Evolutionary conservation across 2,888 invertebrate species (phyloP).

Genomic region (Pterostichus madidus): DNA sequence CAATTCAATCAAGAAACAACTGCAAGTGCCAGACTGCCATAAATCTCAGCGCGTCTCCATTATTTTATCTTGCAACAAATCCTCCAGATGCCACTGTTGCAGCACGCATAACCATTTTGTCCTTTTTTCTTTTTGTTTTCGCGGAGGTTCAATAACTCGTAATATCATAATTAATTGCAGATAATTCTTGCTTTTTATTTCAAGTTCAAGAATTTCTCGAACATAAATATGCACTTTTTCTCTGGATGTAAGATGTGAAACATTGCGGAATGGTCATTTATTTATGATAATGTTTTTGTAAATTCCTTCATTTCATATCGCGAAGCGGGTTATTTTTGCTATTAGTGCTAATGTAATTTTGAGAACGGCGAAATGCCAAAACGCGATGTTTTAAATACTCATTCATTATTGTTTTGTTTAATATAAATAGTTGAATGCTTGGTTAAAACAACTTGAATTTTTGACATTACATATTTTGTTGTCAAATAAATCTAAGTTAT

Average conservation of each 20-base stretch:
- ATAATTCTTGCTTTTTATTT: constrained; percentile 45
- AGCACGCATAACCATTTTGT: background rate
- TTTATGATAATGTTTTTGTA: constrained; percentile 50
- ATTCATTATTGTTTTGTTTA: background rate
- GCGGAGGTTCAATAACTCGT: constrained; percentile 35
- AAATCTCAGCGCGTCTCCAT: constrained; percentile 24
- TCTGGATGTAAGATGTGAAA: constrained; percentile 17
- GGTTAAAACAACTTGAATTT: too few species aligned
- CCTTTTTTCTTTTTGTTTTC: constrained; percentile 5
- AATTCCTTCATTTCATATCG: constrained; percentile 44
- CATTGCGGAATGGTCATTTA: constrained; percentile 15
- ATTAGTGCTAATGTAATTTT: constrained; percentile 27
- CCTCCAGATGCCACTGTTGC: constrained; percentile 2
- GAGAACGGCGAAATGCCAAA: constrained; percentile 26
- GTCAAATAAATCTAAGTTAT: too few species aligned
- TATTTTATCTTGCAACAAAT: background rate
- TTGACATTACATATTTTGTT: too few species aligned
- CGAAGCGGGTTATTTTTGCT: constrained; percentile 35
- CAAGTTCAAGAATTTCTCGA: constrained; percentile 24
- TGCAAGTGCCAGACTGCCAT: constrained; percentile 8
- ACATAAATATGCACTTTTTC: constrained; percentile 49
- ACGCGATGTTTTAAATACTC: background rate
- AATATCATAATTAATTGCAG: constrained; percentile 50
- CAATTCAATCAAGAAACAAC: constrained; percentile 24
- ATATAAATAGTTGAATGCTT: too few species aligned